A percentile compares a stretch with the other conserved stretches of the same genome.
Conservation (phyloP, 2,888 invertebrate species). For the Leucoptera coffeella region DNA sequence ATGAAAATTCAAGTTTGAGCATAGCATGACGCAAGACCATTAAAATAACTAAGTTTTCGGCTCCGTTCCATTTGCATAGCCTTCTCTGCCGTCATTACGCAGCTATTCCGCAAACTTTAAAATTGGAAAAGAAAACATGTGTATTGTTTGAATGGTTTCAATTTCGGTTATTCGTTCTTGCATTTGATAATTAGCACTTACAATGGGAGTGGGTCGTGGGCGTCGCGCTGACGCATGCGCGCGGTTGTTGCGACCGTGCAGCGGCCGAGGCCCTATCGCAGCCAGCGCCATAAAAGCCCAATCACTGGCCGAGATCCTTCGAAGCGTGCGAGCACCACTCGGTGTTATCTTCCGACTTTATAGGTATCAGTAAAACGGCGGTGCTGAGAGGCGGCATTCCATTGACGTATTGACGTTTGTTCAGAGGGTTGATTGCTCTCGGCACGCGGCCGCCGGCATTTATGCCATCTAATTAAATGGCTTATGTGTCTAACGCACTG, state of each 20-base stretch:
- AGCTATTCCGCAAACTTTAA: constrained; percentile 48
- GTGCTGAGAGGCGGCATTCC: constrained; percentile 45
- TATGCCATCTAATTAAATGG: constrained; percentile 39
- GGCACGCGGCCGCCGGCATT: constrained; percentile 20
- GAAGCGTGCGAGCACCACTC: constrained; percentile 28
- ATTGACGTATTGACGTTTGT: constrained; percentile 12
- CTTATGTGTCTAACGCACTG: constrained; percentile 26
- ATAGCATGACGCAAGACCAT: constrained; percentile 49
- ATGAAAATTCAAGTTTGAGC: constrained; percentile 53
- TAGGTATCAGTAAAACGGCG: constrained; percentile 49
- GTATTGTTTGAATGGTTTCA: constrained; percentile 51
- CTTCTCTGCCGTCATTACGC: constrained; percentile 46
- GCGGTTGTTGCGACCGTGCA: too few species aligned
- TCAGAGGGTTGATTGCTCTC: constrained; percentile 12
- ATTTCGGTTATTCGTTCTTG: constrained; percentile 43
- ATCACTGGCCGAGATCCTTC: constrained; percentile 28
- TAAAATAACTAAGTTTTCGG: constrained; percentile 44
- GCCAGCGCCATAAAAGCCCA: constrained; percentile 41
- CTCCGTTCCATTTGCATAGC: constrained; percentile 46
- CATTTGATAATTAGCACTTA: constrained; percentile 51
- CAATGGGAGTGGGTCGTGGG: not conserved
- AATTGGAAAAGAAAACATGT: constrained; percentile 46
- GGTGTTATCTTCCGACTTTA: constrained; percentile 52
- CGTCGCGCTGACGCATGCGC: constrained; percentile 1
- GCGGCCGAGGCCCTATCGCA: too few species aligned